phyloP scores from a whole-genome alignment of 2,888 invertebrate species.

The Drosophila mercatorum region DNA sequence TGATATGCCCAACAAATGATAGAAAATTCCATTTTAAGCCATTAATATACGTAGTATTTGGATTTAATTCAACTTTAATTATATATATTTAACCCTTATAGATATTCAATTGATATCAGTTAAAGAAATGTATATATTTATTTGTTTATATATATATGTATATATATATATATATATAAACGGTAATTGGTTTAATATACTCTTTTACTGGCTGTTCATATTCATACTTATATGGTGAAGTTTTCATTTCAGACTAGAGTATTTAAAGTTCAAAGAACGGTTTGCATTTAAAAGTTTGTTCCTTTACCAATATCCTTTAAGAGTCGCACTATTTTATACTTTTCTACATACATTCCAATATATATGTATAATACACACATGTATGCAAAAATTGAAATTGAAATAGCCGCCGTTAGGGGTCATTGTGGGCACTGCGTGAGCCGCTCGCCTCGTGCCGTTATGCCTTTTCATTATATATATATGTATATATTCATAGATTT shows the following conservation, averaged over 20 bases:
- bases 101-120: too few relatives aligned
- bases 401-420: conserved; percentile 20
- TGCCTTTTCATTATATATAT: conserved; percentile 53
- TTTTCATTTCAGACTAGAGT: background rate
- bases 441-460: conserved; percentile 10
- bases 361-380: background rate
- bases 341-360: background rate
- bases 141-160: too few relatives aligned
- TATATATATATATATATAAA: too few relatives aligned
- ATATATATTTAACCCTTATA: too few relatives aligned
- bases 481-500: conserved; percentile 63
- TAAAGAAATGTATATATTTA: too few relatives aligned
- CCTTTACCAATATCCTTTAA: conserved; percentile 3
- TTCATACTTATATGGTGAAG: too few relatives aligned
- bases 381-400: conserved; percentile 51
- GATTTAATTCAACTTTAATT: too few relatives aligned
- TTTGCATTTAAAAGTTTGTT: background rate
- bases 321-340: conserved; percentile 23
- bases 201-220: too few relatives aligned
- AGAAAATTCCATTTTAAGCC: too few relatives aligned
- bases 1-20: background rate
- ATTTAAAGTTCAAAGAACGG: too few relatives aligned
- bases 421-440: conserved; percentile 2
- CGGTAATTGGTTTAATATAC: too few relatives aligned
- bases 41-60: too few relatives aligned